phyloP scores from a whole-genome alignment of 1,140 invertebrate species.

The Mamestra configurata region DNA sequence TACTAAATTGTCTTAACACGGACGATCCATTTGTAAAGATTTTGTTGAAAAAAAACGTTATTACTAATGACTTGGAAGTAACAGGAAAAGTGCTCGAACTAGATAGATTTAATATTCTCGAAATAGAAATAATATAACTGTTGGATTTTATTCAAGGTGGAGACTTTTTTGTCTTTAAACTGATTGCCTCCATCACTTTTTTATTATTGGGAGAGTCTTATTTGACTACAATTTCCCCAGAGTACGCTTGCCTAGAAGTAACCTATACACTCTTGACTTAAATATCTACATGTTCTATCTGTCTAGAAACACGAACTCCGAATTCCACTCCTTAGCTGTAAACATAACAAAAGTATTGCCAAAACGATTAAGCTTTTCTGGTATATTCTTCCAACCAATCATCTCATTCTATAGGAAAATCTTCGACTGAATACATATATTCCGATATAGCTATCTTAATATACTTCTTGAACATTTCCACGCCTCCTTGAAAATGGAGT shows the following conservation, averaged over 20 bases:
- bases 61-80: conserved; percentile 71
- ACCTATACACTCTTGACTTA: too few species aligned
- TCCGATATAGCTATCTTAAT: not conserved
- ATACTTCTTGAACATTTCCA: not conserved
- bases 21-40: conserved; percentile 66
- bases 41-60: conserved; percentile 63
- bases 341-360: too few species aligned
- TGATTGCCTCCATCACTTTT: not conserved
- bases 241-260: too few species aligned
- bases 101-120: conserved; percentile 22
- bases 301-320: too few species aligned
- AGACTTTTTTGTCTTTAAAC: not conserved
- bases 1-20: conserved; percentile 69
- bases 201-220: too few species aligned
- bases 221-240: too few species aligned
- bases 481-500: not conserved
- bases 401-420: not conserved
- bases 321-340: too few species aligned
- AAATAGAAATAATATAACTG: conserved; percentile 1
- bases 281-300: too few species aligned
- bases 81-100: conserved; percentile 49
- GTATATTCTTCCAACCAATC: not conserved
- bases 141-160: not conserved
- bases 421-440: not conserved
- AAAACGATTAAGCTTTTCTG: not conserved